phyloP scores from a whole-genome alignment of 2,888 invertebrate species.

The Tetanocera ferruginea region DNA sequence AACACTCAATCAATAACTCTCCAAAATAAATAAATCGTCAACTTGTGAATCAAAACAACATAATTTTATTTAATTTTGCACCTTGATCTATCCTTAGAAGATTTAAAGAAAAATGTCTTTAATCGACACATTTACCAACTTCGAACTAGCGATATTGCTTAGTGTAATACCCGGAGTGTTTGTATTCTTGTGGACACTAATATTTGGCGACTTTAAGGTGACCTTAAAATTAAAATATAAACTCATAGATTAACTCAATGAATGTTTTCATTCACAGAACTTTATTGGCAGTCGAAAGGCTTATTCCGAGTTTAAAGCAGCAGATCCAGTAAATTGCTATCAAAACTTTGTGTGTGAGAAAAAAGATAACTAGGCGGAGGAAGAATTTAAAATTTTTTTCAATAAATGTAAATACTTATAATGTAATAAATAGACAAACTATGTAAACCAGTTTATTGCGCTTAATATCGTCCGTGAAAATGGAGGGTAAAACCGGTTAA shows the following conservation, averaged over 20 bases:
- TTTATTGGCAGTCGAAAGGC: conserved; percentile 57
- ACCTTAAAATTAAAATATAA: neutral
- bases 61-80: neutral
- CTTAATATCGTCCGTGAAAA: too few relatives aligned
- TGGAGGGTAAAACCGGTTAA: too few relatives aligned
- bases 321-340: conserved; percentile 66
- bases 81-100: neutral
- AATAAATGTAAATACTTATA: neutral
- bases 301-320: conserved; percentile 56
- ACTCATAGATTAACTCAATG: neutral
- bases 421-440: too few relatives aligned
- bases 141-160: conserved; percentile 56
- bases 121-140: conserved; percentile 41
- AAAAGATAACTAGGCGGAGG: neutral
- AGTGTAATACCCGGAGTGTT: conserved; percentile 63
- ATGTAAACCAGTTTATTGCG: too few relatives aligned
- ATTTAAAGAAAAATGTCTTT: conserved; percentile 23
- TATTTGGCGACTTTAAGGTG: conserved; percentile 62
- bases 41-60: neutral
- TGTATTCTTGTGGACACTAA: conserved; percentile 61
- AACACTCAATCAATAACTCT: neutral
- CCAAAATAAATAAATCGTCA: neutral
- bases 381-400: neutral
- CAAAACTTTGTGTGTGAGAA: conserved; percentile 55
- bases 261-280: conserved; percentile 54